These are phyloP conservation scores for Oenanthe melanoleuca DNA, from an alignment of 2,113 vertebrate genomes.

Conservation along the genomic window DNA sequence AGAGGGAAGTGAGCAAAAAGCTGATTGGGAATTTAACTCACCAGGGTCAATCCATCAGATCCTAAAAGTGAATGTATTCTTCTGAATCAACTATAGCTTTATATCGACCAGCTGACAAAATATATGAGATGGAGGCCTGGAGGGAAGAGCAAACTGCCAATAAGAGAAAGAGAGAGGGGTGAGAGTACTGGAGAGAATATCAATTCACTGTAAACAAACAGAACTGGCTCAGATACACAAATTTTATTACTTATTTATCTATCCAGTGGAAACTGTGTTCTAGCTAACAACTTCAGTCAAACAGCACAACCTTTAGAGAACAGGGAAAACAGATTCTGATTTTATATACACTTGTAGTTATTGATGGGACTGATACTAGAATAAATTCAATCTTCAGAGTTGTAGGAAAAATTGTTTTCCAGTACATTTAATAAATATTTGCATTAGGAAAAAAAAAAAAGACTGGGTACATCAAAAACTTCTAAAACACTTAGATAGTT, in stretches of 20 bases:
- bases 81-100: background rate
- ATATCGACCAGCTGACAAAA: background rate
- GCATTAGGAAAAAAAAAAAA: background rate
- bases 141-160: background rate
- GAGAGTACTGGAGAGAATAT: background rate
- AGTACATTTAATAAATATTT: background rate
- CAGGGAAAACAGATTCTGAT: background rate
- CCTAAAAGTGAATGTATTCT: background rate
- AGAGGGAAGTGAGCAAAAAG: background rate
- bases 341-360: background rate
- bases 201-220: background rate
- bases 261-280: background rate
- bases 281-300: background rate
- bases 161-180: background rate
- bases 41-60: background rate
- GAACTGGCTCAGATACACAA: background rate
- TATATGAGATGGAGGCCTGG: background rate
- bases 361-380: background rate
- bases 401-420: background rate
- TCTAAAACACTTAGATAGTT: background rate
- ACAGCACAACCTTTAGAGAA: background rate
- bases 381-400: background rate
- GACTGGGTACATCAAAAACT: background rate
- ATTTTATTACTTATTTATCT: background rate
- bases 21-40: background rate